Percentiles rank a stretch among this genome's conserved stretches.
Evolutionary conservation across 2,797 vertebrate genomes (phyloP).

Genomic region (Pseudocheirus occidentalis): DNA sequence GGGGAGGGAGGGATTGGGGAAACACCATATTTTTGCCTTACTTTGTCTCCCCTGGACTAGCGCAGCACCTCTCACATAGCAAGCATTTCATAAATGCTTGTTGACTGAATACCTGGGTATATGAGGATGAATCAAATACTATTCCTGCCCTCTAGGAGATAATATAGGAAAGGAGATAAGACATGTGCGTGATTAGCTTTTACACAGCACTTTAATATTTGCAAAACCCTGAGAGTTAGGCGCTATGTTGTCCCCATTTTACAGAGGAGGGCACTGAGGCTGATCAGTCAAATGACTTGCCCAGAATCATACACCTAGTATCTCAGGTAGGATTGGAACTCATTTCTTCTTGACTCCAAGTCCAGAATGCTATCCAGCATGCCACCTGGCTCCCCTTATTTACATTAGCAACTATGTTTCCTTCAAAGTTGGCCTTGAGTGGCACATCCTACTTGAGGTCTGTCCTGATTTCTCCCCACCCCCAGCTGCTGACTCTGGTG

Average conservation of each 20-base stretch:
- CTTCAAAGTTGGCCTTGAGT: neutral
- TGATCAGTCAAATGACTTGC: neutral
- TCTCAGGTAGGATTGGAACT: neutral
- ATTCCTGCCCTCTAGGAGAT: neutral
- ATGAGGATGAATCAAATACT: neutral
- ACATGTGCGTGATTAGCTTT: neutral
- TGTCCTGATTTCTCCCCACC: neutral
- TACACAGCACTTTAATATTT: neutral
- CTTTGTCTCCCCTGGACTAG: neutral
- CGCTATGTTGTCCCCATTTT: neutral
- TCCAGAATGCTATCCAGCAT: neutral
- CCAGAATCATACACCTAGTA: neutral
- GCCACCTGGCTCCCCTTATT: neutral
- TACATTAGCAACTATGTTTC: neutral
- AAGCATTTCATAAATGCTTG: neutral
- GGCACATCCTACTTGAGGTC: neutral
- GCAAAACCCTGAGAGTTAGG: neutral
- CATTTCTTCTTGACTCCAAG: neutral
- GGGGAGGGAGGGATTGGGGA: neutral
- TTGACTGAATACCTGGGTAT: neutral
- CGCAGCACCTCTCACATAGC: neutral
- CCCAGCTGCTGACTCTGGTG: neutral
- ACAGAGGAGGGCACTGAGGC: neutral
- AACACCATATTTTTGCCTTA: neutral
- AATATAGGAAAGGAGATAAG: neutral